Evolutionary conservation across 2,113 vertebrate species (phyloP).

Genomic region (Mionectes macconnelli): DNA sequence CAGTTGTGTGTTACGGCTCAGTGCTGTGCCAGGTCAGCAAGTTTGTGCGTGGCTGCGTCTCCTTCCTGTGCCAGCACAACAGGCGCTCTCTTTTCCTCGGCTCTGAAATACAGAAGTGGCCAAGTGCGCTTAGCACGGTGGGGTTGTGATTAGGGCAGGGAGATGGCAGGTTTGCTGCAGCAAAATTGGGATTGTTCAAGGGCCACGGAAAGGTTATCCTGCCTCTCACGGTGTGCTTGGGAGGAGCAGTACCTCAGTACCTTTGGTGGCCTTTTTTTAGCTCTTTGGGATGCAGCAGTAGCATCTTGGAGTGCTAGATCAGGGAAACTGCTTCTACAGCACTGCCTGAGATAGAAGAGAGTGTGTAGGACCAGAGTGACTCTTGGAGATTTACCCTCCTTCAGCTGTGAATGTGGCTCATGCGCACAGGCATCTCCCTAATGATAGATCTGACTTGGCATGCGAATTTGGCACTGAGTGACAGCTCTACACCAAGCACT

Average conservation of each 20-base stretch:
- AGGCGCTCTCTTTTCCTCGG: neutral
- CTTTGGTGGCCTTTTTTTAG: neutral
- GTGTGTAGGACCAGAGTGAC: neutral
- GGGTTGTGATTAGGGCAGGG: neutral
- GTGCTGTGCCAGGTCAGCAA: slow-evolving; percentile 23
- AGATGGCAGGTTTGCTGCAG: neutral
- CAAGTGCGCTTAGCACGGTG: neutral
- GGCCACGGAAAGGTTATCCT: neutral
- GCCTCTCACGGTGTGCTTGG: neutral
- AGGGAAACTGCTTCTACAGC: neutral
- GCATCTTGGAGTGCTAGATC: neutral
- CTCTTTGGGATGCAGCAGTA: neutral
- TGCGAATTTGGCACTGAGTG: neutral
- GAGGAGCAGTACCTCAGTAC: neutral
- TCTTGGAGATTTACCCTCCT: neutral
- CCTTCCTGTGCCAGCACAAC: neutral
- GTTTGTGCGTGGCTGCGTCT: neutral
- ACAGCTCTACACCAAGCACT: neutral
- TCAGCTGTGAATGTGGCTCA: neutral
- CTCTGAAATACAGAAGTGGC: neutral
- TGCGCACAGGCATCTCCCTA: neutral
- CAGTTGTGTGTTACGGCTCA: neutral
- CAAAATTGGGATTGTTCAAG: neutral
- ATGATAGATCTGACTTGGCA: neutral
- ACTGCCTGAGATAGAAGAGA: neutral